phyloP scores from a whole-genome alignment of 2,113 vertebrate genomes.

The Chaetodon trifascialis region DNA sequence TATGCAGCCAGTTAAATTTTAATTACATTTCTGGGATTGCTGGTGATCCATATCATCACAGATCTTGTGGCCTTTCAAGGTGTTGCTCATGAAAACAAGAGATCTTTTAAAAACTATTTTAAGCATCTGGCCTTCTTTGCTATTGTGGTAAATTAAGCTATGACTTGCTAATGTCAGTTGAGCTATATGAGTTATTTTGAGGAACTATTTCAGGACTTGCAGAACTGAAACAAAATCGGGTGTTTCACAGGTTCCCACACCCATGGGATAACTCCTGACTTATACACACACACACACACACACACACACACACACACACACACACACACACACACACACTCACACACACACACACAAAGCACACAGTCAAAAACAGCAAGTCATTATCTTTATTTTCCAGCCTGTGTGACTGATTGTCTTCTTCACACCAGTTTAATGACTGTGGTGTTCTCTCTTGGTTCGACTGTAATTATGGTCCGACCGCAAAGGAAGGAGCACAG shows the following conservation, averaged over 20 bases:
- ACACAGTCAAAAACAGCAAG: not conserved
- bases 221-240: slow-evolving; percentile 68
- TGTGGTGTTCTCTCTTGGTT: slow-evolving; percentile 12
- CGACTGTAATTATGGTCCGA: slow-evolving; percentile 50
- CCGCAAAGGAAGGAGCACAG: slow-evolving; percentile 1
- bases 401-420: slow-evolving; percentile 32
- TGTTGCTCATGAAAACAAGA: not conserved
- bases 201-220: slow-evolving; percentile 62
- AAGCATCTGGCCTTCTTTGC: not conserved
- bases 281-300: not conserved
- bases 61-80: not conserved
- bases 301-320: not conserved
- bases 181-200: slow-evolving; percentile 13
- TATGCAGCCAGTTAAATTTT: not conserved
- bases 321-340: not conserved
- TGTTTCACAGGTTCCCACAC: slow-evolving; percentile 48
- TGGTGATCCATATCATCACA: not conserved
- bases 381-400: slow-evolving; percentile 33
- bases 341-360: not conserved
- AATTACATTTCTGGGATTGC: not conserved
- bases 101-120: too few relatives aligned
- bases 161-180: slow-evolving; percentile 9
- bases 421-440: slow-evolving; percentile 45
- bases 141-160: not conserved
- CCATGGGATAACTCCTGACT: slow-evolving; percentile 29